Evolutionary conservation across 1,140 invertebrate species (phyloP), one percentile per base, ranked within the genome.

Genomic region (Drosophila repleta): DNA sequence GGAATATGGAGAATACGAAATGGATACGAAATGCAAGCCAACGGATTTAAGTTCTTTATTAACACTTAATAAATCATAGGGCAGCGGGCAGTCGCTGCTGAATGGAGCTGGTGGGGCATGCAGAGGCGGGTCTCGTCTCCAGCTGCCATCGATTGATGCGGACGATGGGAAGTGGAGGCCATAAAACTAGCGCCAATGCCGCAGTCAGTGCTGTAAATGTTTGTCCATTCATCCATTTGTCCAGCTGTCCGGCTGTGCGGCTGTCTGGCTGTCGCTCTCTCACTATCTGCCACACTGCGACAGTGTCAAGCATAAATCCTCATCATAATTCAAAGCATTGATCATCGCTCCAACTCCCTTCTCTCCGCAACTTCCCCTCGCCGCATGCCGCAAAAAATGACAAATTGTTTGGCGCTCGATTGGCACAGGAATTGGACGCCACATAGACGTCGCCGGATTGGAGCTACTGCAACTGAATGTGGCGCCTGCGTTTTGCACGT

Each of bases 41-140:
- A 90, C 77, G 85, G 90, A 91, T 87, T 90, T 91, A 91, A 90
- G 84, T 91, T 91, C 90, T 91, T 91, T 91, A 91, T 91, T 91
- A 91, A 91, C 90, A 91, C 90, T 91, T 87, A 80, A 91, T 91
- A 91, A 91, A 91, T 91, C 90, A 91, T 73, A 78, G 71, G 46
- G 58, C 53, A 21, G 57, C 62, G 18, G 29, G 29, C 29, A 49
- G 69, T 45, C 20, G 49, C 15, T 49, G 39, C 26, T 29, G 55
- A 58, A 20, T 37, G 65, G 15, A 56, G 68, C 8, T 29, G 15
- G 29, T 6, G 29, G 29, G 29, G 29, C 29, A 29, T 8, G 8
- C 29, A 29, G 26, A 7, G 35, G 3, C 37, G 0, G 32, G 24
- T 35, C 29, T 20, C 13, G 24, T 29, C 32, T 35, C 43, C 45